Evolutionary conservation across 37 sponge, comb jelly and placozoan genomes (phyloP).

Genomic region (Halisarca cf. caerulea): DNA sequence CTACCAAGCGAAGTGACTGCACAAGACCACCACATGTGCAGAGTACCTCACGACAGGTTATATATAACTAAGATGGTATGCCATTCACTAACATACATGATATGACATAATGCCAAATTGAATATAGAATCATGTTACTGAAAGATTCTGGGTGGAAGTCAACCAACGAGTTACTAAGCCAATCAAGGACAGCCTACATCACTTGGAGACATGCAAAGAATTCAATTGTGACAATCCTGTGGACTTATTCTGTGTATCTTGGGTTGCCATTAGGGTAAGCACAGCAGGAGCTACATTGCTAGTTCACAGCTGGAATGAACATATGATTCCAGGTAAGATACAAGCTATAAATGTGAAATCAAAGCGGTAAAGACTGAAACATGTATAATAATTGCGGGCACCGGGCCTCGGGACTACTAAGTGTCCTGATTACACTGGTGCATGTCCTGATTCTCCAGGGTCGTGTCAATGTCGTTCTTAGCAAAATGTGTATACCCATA

Average conservation of each 20-base stretch:
- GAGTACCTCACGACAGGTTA: conserved; percentile 8
- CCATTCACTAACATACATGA: background rate
- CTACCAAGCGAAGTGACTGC: background rate
- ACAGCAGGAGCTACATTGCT: conserved; percentile 32
- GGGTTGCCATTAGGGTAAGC: conserved; percentile 23
- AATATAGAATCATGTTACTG: conserved; percentile 29
- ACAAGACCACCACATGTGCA: conserved; percentile 18
- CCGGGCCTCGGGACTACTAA: too few relatives aligned
- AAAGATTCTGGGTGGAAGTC: conserved; percentile 60
- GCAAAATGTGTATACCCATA: too few relatives aligned
- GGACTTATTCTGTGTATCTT: conserved; percentile 27
- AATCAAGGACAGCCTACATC: conserved; percentile 37
- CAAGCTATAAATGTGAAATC: too few relatives aligned
- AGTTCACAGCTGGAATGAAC: conserved; percentile 7
- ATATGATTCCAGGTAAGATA: too few relatives aligned
- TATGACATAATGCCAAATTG: background rate
- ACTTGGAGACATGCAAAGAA: background rate
- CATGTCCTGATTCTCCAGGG: too few relatives aligned
- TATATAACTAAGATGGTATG: background rate
- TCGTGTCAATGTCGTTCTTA: too few relatives aligned
- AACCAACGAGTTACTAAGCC: conserved; percentile 67
- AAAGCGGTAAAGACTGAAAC: too few relatives aligned
- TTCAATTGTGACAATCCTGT: background rate
- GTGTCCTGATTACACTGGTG: too few relatives aligned
- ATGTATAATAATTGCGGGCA: too few relatives aligned